Base-by-base conservation (phyloP, 1,140 invertebrate species). In the Lethrus apterus region DNA sequence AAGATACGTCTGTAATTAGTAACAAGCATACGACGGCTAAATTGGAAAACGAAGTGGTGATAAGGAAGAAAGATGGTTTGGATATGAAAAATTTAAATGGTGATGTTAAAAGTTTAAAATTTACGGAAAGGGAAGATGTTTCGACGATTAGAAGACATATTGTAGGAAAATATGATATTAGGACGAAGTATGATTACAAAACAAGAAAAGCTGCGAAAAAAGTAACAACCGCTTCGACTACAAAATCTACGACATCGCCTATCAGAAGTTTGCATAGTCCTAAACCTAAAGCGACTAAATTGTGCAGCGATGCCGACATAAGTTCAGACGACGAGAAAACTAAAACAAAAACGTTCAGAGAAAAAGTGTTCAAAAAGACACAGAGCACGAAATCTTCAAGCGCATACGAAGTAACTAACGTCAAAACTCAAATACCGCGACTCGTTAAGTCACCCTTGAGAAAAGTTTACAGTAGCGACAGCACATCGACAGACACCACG, bases 311-410 rank as follows among this genome's bases (percentile, higher is more conserved):
- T 36, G 58, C 57, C 20, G 60, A 64, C 45, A 23, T 60, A 7
- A 65, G 62, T 48, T 65, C 63, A 13, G 63, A 65, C 32, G 62
- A 64, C 32, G 63, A 64, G 35, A 57, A 50, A 42, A 41, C 38
- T 30, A 13, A 34, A 34, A n/a, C n/a, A 38, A 11, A 20, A 38
- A 3, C 18, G 14, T 4, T 21, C 20, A 20, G 18, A 8, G 19
- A 19, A 20, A 44, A 34, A 33, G 14, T 34, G 11, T 23, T 44
- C 29, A 43, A 32, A 11, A 48, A 48, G 30, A 42, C 43, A 1
- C 11, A n/a, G 11, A 32, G 20, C 14, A 29, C n/a, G 3, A 35
- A 26, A 29, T 34, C 31, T 1, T 14, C 18, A 9, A 38, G 29
- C 3, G 35, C 30, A 4, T 29, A 2, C 26, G 48, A 46, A 46